Percentiles rank a stretch among this genome's conserved stretches.
Evolutionary conservation across 2,113 vertebrate species (phyloP).

Genomic region (Pachyramphus minor): DNA sequence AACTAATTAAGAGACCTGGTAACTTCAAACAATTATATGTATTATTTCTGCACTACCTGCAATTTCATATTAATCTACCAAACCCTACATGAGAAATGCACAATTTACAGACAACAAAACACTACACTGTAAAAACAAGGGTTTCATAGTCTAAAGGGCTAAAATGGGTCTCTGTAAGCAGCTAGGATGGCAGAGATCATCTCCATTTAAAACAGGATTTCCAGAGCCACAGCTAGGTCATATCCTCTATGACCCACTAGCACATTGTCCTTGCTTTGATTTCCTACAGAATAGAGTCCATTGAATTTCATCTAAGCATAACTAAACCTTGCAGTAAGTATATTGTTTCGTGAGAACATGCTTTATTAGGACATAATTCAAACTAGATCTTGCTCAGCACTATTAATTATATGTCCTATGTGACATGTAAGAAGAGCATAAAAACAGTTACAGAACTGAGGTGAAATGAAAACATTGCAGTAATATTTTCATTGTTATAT

Average conservation of each 20-base stretch:
- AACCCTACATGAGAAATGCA: neutral
- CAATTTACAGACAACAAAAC: neutral
- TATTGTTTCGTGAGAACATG: neutral
- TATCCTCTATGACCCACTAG: neutral
- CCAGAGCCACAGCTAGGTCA: neutral
- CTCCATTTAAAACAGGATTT: neutral
- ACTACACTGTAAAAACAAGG: neutral
- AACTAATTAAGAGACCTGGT: neutral
- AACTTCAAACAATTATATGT: neutral
- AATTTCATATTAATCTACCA: neutral
- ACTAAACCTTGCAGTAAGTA: neutral
- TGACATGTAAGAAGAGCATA: neutral
- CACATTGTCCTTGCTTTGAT: neutral
- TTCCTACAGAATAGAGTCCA: neutral
- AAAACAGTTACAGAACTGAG: rapidly evolving
- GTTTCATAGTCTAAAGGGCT: neutral
- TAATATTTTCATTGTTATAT: neutral
- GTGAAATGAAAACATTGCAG: neutral
- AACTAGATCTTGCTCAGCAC: neutral
- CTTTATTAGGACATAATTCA: neutral
- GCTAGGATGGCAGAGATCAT: neutral
- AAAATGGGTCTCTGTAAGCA: neutral
- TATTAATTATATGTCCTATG: neutral
- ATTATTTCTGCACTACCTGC: neutral
- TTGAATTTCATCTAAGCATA: neutral